phyloP scores from a whole-genome alignment of 30 jellyfish, hydroid and myxozoan species.

The Rhopilema esculentum region DNA sequence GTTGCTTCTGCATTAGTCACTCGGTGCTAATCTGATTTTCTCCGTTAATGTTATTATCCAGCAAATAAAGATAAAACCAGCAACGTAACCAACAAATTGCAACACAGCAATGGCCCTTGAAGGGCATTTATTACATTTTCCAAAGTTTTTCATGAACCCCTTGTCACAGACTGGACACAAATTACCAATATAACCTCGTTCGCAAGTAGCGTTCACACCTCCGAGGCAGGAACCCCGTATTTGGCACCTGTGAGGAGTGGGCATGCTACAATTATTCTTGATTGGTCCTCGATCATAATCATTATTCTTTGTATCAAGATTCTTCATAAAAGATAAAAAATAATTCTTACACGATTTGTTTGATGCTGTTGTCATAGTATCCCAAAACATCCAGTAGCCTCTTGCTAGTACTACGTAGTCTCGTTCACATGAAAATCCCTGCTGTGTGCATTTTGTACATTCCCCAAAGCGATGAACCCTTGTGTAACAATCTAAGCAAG shows the following conservation, averaged over 20 bases:
- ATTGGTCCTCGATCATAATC: conserved; percentile 26
- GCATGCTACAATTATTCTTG: conserved; percentile 12
- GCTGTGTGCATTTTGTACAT: conserved; percentile 42
- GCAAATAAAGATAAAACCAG: conserved; percentile 30
- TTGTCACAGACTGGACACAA: conserved; percentile 59
- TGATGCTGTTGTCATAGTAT: conserved; percentile 7
- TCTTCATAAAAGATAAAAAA: conserved; percentile 11
- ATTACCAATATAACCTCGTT: conserved; percentile 48
- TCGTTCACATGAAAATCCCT: conserved; percentile 33
- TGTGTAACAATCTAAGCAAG: conserved; percentile 48
- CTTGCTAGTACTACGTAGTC: conserved; percentile 24
- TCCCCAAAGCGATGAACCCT: conserved; percentile 62
- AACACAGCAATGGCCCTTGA: conserved; percentile 4
- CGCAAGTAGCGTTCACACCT: conserved; percentile 42
- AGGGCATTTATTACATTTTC: conserved; percentile 51
- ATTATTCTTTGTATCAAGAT: conserved; percentile 23
- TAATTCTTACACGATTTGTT: not conserved
- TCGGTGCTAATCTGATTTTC: not conserved
- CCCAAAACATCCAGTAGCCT: conserved; percentile 64
- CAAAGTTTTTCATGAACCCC: conserved; percentile 46
- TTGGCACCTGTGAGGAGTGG: conserved; percentile 63
- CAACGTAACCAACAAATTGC: conserved; percentile 19
- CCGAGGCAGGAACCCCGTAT: conserved; percentile 63
- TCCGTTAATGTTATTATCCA: conserved; percentile 49
- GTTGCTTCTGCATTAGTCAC: not conserved